Evolutionary conservation across 2,888 invertebrate genomes (phyloP).

Genomic region (Pantelozetes paolii): DNA sequence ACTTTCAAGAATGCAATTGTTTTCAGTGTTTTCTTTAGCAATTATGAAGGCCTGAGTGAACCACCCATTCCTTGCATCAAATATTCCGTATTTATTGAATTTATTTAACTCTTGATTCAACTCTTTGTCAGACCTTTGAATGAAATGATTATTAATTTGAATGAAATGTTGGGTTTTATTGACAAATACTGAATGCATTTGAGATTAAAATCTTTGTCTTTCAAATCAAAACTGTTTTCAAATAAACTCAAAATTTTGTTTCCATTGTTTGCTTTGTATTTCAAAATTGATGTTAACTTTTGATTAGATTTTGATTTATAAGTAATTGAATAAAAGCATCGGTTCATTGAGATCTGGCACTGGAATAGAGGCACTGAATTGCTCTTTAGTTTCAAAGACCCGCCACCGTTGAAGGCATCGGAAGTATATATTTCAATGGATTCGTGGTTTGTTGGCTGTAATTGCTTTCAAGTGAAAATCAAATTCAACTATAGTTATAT

Average conservation of each 20-base stretch:
- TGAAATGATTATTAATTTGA: not conserved
- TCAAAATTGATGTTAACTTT: not conserved
- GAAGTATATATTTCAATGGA: constrained; percentile 41
- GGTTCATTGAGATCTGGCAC: not conserved
- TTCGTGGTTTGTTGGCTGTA: constrained; percentile 50
- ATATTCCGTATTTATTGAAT: not conserved
- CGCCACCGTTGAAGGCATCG: constrained; percentile 50
- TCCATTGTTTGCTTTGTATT: not conserved
- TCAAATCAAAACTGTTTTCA: not conserved
- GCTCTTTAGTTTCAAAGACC: constrained; percentile 45
- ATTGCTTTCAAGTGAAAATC: too few species aligned
- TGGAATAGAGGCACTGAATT: not conserved
- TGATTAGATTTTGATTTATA: not conserved
- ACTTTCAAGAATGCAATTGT: not conserved
- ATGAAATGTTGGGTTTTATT: too few species aligned
- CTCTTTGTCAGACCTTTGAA: not conserved
- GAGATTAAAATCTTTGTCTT: not conserved
- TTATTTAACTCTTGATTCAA: not conserved
- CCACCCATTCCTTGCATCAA: not conserved
- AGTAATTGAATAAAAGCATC: constrained; percentile 3
- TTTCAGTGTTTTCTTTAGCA: not conserved
- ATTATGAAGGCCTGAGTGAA: not conserved
- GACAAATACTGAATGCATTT: not conserved
- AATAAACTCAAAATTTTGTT: not conserved
- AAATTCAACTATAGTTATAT: too few species aligned